Conservation (phyloP, 2,113 vertebrate genomes). For the Pelvicachromis taeniatus region DNA sequence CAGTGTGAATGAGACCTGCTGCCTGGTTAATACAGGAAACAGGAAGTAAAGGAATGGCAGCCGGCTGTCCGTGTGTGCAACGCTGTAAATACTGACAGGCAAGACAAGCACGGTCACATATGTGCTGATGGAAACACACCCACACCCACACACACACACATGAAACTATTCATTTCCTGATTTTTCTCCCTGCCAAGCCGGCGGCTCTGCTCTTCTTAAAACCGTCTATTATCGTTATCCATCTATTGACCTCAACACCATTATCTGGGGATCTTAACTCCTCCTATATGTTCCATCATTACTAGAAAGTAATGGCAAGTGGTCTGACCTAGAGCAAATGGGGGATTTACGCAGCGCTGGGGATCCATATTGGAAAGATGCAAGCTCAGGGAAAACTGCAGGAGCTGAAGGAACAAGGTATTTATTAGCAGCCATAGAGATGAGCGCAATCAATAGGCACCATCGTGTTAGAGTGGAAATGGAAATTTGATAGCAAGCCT, state of each 20-base stretch:
- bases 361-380: constrained; percentile 18
- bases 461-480: constrained; percentile 42
- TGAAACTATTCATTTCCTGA: constrained; percentile 23
- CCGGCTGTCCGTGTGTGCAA: neutral
- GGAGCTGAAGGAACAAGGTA: constrained; percentile 29
- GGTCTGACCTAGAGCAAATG: constrained; percentile 21
- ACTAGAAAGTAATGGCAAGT: constrained; percentile 37
- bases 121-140: neutral
- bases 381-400: constrained; percentile 14
- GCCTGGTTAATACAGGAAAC: neutral
- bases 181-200: neutral
- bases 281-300: constrained; percentile 48
- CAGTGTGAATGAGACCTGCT: constrained; percentile 19
- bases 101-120: neutral
- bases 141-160: neutral
- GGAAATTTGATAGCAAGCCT: constrained; percentile 35
- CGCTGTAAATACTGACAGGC: neutral
- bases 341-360: constrained; percentile 12
- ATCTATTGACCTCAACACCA: constrained; percentile 5
- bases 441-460: constrained; percentile 22
- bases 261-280: constrained; percentile 29
- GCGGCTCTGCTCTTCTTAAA: constrained; percentile 11
- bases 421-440: constrained; percentile 38
- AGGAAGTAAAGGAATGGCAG: neutral
- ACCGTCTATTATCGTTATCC: constrained; percentile 37